These are phyloP conservation scores for Styela plicata DNA, from an alignment of 23 tunicate genomes.

Conservation along the genomic window DNA sequence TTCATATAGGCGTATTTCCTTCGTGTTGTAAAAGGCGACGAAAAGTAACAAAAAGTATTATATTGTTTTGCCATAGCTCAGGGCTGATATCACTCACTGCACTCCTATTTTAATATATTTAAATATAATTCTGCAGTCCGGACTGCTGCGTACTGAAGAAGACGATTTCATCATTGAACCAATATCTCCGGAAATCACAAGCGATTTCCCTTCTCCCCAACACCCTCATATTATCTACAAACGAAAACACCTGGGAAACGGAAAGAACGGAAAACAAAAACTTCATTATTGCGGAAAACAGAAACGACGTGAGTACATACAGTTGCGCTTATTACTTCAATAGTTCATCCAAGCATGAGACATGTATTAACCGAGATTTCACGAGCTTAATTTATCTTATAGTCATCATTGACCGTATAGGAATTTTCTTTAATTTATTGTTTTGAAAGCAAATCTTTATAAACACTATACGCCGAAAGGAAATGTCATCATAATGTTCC, in stretches of 20 bases:
- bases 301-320: conserved; percentile 54
- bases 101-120: too few relatives aligned
- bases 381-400: too few relatives aligned
- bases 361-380: too few relatives aligned
- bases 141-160: conserved; percentile 65
- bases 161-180: conserved; percentile 91
- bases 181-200: conserved; percentile 33
- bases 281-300: conserved; percentile 90
- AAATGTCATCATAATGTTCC: background rate
- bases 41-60: too few relatives aligned
- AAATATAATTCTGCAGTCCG: conserved; percentile 73
- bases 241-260: conserved; percentile 52
- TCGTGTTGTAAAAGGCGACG: too few relatives aligned
- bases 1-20: too few relatives aligned
- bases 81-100: too few relatives aligned
- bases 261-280: conserved; percentile 42
- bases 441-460: background rate
- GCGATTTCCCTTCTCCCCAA: conserved; percentile 49
- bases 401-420: too few relatives aligned
- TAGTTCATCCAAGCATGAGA: too few relatives aligned
- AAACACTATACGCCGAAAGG: background rate
- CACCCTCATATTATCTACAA: conserved; percentile 84
- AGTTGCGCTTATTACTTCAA: too few relatives aligned
- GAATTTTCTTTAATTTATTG: too few relatives aligned
- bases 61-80: too few relatives aligned